These are phyloP conservation scores for Rapana venosa DNA, from an alignment of 2,888 invertebrate genomes.

Conservation along the genomic window DNA sequence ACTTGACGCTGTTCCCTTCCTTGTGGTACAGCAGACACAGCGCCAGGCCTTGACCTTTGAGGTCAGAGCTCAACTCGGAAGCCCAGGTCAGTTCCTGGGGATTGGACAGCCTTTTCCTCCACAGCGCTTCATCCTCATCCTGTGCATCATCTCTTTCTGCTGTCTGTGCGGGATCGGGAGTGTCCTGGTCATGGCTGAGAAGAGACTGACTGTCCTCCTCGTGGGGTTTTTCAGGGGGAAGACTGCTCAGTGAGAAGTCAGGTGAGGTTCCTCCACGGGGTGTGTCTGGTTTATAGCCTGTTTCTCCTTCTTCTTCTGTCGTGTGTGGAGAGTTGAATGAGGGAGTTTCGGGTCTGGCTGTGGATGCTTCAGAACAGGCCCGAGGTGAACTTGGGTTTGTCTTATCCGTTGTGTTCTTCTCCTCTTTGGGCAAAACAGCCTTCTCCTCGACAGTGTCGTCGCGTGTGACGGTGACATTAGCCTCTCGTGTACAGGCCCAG, in stretches of 20 bases:
- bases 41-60: slow-evolving; percentile 3
- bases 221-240: background rate
- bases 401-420: background rate
- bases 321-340: background rate
- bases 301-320: background rate
- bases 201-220: background rate
- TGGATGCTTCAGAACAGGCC: background rate
- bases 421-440: background rate
- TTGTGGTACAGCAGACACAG: slow-evolving; percentile 1
- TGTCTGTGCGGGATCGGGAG: background rate
- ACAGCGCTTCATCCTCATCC: background rate
- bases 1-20: background rate
- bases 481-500: background rate
- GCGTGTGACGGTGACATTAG: background rate
- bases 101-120: background rate
- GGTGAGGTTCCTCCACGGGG: background rate
- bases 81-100: slow-evolving; percentile 7
- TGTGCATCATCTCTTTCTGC: background rate
- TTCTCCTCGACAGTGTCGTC: background rate
- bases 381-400: background rate
- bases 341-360: background rate
- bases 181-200: background rate
- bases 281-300: background rate
- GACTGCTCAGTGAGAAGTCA: background rate
- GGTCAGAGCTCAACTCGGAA: background rate